Conservation (phyloP, 2,113 vertebrate genomes). For the Alethe diademata region DNA sequence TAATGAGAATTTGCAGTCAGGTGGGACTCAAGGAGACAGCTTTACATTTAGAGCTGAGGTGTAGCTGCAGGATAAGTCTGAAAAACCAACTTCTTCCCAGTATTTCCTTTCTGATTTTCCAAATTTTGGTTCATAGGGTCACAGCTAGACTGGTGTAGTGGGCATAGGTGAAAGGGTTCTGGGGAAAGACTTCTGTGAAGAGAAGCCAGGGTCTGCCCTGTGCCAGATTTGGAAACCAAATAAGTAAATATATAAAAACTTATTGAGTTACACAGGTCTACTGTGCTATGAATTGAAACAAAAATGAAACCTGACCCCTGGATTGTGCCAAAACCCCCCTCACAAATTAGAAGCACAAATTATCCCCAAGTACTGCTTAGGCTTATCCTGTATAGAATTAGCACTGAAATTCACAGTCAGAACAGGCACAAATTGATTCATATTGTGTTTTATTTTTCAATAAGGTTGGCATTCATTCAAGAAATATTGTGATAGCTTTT, state of each 20-base stretch:
- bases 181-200: background rate
- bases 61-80: background rate
- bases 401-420: background rate
- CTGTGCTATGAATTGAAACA: background rate
- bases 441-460: background rate
- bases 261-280: background rate
- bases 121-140: background rate
- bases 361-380: background rate
- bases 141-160: background rate
- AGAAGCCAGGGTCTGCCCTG: background rate
- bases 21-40: background rate
- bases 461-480: background rate
- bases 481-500: background rate
- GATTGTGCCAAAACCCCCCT: background rate
- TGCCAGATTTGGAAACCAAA: background rate
- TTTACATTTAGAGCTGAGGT: background rate
- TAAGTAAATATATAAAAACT: background rate
- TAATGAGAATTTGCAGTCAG: background rate
- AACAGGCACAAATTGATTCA: background rate
- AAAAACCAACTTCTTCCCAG: background rate
- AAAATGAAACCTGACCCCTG: background rate
- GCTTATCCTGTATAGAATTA: background rate
- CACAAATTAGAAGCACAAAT: slow-evolving; percentile 23
- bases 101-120: background rate
- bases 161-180: background rate